Base-by-base conservation (phyloP, 2,113 vertebrate genomes). In the Xiphias gladius region DNA sequence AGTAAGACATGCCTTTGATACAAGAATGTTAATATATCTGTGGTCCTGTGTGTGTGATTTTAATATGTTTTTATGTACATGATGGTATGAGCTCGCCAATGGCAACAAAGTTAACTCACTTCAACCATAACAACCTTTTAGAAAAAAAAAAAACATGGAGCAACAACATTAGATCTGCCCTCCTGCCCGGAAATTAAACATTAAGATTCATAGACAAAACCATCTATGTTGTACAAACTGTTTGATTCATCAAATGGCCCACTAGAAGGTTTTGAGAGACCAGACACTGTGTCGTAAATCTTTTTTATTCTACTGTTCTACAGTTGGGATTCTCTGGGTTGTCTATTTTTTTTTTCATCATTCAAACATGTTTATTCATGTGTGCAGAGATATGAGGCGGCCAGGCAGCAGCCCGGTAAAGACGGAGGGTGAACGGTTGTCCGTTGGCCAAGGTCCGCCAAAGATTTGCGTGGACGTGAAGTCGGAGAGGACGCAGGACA, bases 391-490 rank as follows among this genome's bases (percentile, higher is more conserved):
- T 57, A 28, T 93, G 65, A 87, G 94, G 77, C 78, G 80, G 46
- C 73, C 84, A 0, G 78, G 24, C 19, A 75, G 66, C 76, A 94
- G 91, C 62, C 90, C 91, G 1, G 64, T 86, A 2, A 93, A 94
- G 85, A 81, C 66, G 6, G 93, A 93, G 71, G 85, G 66, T 10
- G 93, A 92, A 0, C 50, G 32, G 30, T 35, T 80, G 0, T 64
- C 80, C 7, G 62, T 20, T 1, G 61, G 72, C 43, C 86, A 80
- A 2, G 30, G 74, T 69, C 76, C 80, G 22, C 63, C 82, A 73
- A 90, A 97, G 97, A 94, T 95, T 95, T 92, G 94, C 95, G 77
- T 94, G 95, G 86, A 96, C 46, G 79, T 88, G 62, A 96, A 96
- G 93, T 74, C 77, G 0, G 95, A 95, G 75, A 89, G 85, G 87